Base-by-base conservation (phyloP, 2,888 invertebrate genomes). In the Brachyopa scutellaris region DNA sequence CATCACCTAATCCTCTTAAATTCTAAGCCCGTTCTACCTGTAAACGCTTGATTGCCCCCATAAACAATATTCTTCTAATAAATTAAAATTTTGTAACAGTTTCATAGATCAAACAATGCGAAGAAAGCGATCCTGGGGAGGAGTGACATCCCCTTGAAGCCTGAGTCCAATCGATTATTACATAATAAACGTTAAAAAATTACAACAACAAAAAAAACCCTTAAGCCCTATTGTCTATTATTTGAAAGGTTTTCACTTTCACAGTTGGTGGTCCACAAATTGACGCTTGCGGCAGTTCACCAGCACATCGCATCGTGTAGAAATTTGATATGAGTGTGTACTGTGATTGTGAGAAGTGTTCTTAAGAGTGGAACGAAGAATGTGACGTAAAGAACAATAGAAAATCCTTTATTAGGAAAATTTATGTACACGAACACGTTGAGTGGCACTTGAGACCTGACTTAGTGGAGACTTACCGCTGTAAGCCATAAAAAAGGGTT, bases 231-330 rank as follows among this genome's bases (percentile, higher is more conserved):
- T 59, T 59, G 64, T 76, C 21, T 57, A 51, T 31, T 55, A 33
- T 62, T 67, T 47, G 62, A 42, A 62, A 23, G 62, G 49, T 21
- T 64, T n/a, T n/a, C n/a, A n/a, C n/a, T n/a, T n/a, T 51, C 82
- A 66, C 82, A 82, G 82, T 77, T 76, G 82, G 82, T 82, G 82
- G 82, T 76, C 82, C 33, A 59, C 64, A 76, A 76, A 82, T 70
- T 49, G 59, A 76, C 53, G 66, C 31, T 66, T 64, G 49, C 62
- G 62, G 51, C 67, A 45, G 49, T 53, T 76, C 64, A 40, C 31
- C 62, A 57, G 51, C 67, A 45, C 42, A 51, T 76, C 64, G 40
- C 31, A 59, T 36, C 59, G 57, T 47, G 19, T 64, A 15, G 82
- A 72, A 82, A 82, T 77, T 82, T 19, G 76, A 82, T 82, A 80